These are phyloP conservation scores for Aulostomus chinensis DNA, from an alignment of 2,797 vertebrate genomes.

Conservation along the genomic window DNA sequence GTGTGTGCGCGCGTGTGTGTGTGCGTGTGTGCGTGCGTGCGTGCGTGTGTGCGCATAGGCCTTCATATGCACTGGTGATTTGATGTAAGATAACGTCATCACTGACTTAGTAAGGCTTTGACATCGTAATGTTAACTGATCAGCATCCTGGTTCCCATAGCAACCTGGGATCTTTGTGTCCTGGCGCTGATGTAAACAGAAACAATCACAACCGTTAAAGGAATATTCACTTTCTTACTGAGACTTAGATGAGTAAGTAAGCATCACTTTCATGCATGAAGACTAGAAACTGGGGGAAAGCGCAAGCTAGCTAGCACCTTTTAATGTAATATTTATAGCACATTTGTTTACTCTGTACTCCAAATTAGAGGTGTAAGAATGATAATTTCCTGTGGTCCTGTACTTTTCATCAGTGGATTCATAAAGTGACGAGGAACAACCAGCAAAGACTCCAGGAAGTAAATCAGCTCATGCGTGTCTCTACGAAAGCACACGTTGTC, in stretches of 20 bases:
- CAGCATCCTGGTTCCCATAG: slow-evolving; percentile 27
- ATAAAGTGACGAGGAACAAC: no score
- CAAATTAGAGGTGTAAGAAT: not conserved
- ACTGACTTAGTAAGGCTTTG: slow-evolving; percentile 34
- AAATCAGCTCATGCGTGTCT: no score
- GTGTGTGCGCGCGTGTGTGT: not conserved
- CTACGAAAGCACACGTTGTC: no score
- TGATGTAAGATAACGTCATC: slow-evolving; percentile 32
- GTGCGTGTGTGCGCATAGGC: slow-evolving; percentile 24
- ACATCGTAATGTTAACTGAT: slow-evolving; percentile 17
- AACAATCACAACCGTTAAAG: slow-evolving; percentile 1
- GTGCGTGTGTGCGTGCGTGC: slow-evolving; percentile 7
- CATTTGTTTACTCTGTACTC: no score
- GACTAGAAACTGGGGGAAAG: no score
- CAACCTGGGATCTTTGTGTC: slow-evolving; percentile 4
- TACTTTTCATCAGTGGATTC: no score
- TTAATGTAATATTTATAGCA: no score
- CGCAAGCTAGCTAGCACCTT: no score
- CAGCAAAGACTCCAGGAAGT: no score
- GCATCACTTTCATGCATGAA: no score
- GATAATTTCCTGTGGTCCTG: not conserved
- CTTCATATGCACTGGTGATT: slow-evolving; percentile 43
- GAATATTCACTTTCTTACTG: not conserved
- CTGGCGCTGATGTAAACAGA: slow-evolving; percentile 11
- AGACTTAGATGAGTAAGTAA: not conserved